Base-by-base conservation (phyloP, 2,113 vertebrate species). In the Catagonus wagneri region DNA sequence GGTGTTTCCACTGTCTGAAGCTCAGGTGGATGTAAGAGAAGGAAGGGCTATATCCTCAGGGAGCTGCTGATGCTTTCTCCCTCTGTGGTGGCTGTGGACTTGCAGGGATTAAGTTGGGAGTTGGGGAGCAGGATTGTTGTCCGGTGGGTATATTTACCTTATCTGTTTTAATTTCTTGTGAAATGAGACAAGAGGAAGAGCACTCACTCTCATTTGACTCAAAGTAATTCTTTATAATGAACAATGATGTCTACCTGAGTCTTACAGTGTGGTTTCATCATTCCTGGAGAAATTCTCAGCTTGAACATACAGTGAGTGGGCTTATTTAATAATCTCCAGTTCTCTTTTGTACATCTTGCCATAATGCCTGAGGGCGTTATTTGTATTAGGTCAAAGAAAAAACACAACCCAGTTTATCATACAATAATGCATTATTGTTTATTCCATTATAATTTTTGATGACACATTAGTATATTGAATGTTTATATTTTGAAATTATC, bases 161-260 rank as follows among this genome's bases (percentile, higher is more conserved):
- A 71, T 56, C 23, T 54, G 9, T 93, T 96, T 34, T 89, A n/a
- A 14, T 87, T 95, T 91, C 23, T 87, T 95, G n/a, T 86, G 76
- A 89, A 96, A 72, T 68, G 68, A 95, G 34, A 32, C 44, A 83
- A 80, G 5, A 32, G 65, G 44, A 34, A 50, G 52, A 32, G 85
- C 65, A 86, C 23, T 92, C 39, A 11, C 14, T n/a, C n/a, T 52
- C 39, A 34, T 75, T 95, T 89, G 63, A 89, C 79, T 89, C 54
- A 76, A 86, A 76, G 23, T 79, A 89, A 39, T 94, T 95, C 44
- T n/a, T 83, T 50, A 13, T 78, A n/a, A 52, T 93, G 68, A 85
- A 54, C 56, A 89, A 69, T 63, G 36, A 83, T 75, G 16, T 29
- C 65, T 68, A 36, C 36, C 29, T 83, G 63, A 17, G 20, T 72